These are phyloP conservation scores for Merluccius polli DNA, from an alignment of 2,797 vertebrate genomes.

Conservation along the genomic window DNA sequence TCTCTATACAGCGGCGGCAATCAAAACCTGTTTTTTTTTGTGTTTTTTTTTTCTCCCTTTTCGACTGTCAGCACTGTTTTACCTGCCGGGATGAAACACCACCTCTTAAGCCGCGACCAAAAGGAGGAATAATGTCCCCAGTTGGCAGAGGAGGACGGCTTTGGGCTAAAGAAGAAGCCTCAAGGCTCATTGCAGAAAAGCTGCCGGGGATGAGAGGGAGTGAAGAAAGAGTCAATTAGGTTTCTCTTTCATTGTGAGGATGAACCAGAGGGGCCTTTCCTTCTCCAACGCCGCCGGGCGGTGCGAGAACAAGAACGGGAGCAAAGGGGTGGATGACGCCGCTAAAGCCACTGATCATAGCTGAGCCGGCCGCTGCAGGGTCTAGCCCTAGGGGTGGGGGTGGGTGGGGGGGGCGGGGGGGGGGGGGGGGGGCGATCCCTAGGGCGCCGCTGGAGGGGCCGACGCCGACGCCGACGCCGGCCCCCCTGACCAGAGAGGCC, in stretches of 20 bases:
- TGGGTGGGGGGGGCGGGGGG: too few relatives aligned
- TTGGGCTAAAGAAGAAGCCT: constrained; percentile 60
- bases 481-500: constrained; percentile 37
- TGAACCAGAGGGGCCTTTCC: constrained; percentile 43
- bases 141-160: constrained; percentile 63
- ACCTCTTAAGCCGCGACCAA: constrained; percentile 67
- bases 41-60: constrained; percentile 50
- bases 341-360: constrained; percentile 49
- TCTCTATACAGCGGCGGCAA: constrained; percentile 51
- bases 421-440: too few relatives aligned
- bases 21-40: constrained; percentile 69
- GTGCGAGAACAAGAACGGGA: neutral
- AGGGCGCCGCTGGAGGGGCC: constrained; percentile 40
- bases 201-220: constrained; percentile 46
- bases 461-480: neutral
- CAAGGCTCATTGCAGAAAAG: constrained; percentile 64
- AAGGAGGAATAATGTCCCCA: constrained; percentile 69
- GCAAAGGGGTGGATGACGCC: constrained; percentile 15
- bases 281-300: constrained; percentile 37
- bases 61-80: constrained; percentile 62
- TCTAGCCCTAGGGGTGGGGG: constrained; percentile 48
- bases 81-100: constrained; percentile 63
- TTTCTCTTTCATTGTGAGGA: constrained; percentile 60
- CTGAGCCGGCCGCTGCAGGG: constrained; percentile 13
- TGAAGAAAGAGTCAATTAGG: constrained; percentile 64